A percentile compares a stretch with the other conserved stretches of the same genome.
phyloP scores from a whole-genome alignment of 2,113 vertebrate genomes.

The Willisornis vidua region DNA sequence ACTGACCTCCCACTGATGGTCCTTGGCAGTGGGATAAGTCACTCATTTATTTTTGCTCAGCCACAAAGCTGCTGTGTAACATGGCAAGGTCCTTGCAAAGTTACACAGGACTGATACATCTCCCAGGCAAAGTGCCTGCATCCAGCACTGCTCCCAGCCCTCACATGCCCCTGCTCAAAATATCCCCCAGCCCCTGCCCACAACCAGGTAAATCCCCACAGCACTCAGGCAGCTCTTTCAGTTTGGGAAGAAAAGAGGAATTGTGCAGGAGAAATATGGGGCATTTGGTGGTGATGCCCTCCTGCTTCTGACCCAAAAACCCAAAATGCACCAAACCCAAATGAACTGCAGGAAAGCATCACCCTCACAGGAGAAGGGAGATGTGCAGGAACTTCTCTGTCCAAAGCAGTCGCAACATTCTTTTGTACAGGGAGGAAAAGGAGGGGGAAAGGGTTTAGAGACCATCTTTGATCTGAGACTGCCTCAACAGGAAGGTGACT shows the following conservation, averaged over 20 bases:
- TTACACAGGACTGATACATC: not conserved
- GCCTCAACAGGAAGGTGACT: not conserved
- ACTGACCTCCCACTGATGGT: slow-evolving; percentile 42
- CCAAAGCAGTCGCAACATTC: not conserved
- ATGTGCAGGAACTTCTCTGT: not conserved
- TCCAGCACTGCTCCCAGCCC: not conserved
- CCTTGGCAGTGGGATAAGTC: slow-evolving; percentile 59
- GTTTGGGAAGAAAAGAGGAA: not conserved
- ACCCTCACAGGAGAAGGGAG: not conserved
- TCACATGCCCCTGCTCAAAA: not conserved
- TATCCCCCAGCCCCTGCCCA: not conserved
- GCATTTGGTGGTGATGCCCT: not conserved
- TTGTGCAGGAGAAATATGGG: not conserved
- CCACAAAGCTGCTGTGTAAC: slow-evolving; percentile 62
- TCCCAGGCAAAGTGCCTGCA: not conserved
- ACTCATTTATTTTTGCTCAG: slow-evolving; percentile 26
- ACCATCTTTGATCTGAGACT: not conserved
- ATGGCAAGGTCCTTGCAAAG: slow-evolving; percentile 1
- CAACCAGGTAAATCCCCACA: not conserved
- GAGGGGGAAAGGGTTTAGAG: not conserved
- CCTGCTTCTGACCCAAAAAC: not conserved
- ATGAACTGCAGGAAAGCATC: not conserved
- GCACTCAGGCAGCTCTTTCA: slow-evolving; percentile 5
- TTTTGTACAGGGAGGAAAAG: not conserved
- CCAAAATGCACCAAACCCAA: not conserved